phyloP scores from a whole-genome alignment of 1,140 invertebrate species.

The Tetraneura akinire region DNA sequence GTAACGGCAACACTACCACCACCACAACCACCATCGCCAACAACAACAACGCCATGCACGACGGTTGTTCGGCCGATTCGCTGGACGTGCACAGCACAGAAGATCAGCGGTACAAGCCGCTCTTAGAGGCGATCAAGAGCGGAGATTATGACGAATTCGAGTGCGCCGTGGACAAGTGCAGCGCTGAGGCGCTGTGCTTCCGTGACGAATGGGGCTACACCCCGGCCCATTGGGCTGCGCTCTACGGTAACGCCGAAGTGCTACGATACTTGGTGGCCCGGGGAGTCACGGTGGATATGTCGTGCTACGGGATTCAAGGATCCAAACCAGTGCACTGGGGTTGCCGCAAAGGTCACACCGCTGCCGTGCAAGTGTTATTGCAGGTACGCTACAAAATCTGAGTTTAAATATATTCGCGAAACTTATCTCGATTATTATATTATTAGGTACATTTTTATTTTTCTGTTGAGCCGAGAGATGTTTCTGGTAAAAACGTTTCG shows the following conservation, averaged over 20 bases:
- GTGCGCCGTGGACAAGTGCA: conserved; percentile 74
- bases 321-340: conserved; percentile 91
- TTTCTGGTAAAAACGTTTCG: no score
- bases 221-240: conserved; percentile 86
- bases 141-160: conserved; percentile 76
- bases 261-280: conserved; percentile 82
- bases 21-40: no score
- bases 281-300: conserved; percentile 78
- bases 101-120: conserved; percentile 12
- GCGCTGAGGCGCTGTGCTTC: conserved; percentile 70
- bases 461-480: no score
- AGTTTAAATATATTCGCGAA: no score
- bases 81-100: conserved; percentile 36
- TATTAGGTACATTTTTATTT: no score
- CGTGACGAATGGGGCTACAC: conserved; percentile 90
- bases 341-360: conserved; percentile 81
- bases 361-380: conserved; percentile 78
- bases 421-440: no score
- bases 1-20: background rate
- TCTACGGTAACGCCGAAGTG: conserved; percentile 81
- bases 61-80: conserved; percentile 41
- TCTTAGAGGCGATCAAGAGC: conserved; percentile 34
- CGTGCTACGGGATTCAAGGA: conserved; percentile 83
- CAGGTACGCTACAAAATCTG: conserved; percentile 68
- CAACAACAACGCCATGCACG: background rate